Evolutionary conservation across 1,140 invertebrate species (phyloP).

Genomic region (Tigriopus japonicus): DNA sequence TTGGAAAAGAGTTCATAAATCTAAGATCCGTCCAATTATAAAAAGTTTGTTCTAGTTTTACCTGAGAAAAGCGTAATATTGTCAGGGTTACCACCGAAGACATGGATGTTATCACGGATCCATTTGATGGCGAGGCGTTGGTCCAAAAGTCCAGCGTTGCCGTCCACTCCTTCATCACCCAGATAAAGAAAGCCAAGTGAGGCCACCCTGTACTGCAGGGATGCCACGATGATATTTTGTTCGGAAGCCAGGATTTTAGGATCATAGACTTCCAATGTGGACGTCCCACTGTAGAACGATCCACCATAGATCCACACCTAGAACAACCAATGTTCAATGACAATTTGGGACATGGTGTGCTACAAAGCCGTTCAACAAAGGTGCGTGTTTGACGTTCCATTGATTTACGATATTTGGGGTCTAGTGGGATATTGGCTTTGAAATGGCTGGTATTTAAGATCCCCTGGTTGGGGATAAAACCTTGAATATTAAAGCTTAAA

Average conservation of each 20-base stretch:
- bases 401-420: too few species aligned
- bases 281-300: conserved; percentile 72
- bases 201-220: conserved; percentile 71
- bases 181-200: conserved; percentile 47
- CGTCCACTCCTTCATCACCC: conserved; percentile 34
- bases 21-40: too few species aligned
- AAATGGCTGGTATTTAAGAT: too few species aligned
- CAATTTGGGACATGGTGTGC: too few species aligned
- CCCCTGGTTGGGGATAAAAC: too few species aligned
- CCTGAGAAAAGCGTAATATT: conserved; percentile 28
- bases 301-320: conserved; percentile 76
- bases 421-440: too few species aligned
- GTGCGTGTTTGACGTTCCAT: too few species aligned
- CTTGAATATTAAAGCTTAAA: too few species aligned
- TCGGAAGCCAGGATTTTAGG: conserved; percentile 60
- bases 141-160: conserved; percentile 46
- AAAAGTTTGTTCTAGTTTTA: background rate
- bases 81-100: conserved; percentile 42
- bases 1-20: too few species aligned
- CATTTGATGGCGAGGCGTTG: conserved; percentile 39
- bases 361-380: too few species aligned
- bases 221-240: conserved; percentile 62
- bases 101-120: conserved; percentile 39
- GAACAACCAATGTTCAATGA: too few species aligned
- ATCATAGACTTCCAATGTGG: conserved; percentile 70